phyloP scores from a whole-genome alignment of 35 echinoderm and acorn worm species.

The Holothuria glaberrima region DNA sequence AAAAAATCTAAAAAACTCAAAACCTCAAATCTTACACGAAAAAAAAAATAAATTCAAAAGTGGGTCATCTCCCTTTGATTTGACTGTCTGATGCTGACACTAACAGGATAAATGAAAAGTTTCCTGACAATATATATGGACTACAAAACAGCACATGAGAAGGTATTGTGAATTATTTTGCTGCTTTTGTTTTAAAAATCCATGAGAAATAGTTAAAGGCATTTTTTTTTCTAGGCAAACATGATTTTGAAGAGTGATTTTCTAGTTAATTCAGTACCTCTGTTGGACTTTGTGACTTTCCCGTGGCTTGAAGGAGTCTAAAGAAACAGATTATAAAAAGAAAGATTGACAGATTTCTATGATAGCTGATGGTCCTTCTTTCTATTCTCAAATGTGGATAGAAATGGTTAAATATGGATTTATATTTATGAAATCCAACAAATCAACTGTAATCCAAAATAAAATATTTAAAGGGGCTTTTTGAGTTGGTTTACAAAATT shows the following conservation, averaged over 20 bases:
- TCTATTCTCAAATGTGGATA: background rate
- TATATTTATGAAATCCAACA: background rate
- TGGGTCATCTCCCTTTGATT: too few relatives aligned
- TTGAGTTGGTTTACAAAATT: too few relatives aligned
- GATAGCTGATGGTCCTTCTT: background rate
- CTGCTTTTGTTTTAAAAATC: too few relatives aligned
- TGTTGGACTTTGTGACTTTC: background rate
- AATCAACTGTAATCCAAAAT: background rate
- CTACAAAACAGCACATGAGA: background rate
- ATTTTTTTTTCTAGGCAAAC: too few relatives aligned
- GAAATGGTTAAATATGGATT: background rate
- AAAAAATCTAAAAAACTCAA: background rate
- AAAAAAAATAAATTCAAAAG: background rate
- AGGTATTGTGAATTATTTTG: background rate
- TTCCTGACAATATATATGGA: too few relatives aligned
- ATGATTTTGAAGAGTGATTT: background rate
- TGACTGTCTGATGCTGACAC: background rate
- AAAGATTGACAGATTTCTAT: background rate
- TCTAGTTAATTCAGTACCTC: slow-evolving; percentile 8
- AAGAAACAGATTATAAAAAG: background rate
- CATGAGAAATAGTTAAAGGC: too few relatives aligned
- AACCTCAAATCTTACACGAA: background rate
- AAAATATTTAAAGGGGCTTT: too few relatives aligned
- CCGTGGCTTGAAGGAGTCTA: slow-evolving; percentile 24
- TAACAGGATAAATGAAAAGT: background rate